phyloP scores from a whole-genome alignment of 2,888 invertebrate species.

The Parasteatoda lunata region DNA sequence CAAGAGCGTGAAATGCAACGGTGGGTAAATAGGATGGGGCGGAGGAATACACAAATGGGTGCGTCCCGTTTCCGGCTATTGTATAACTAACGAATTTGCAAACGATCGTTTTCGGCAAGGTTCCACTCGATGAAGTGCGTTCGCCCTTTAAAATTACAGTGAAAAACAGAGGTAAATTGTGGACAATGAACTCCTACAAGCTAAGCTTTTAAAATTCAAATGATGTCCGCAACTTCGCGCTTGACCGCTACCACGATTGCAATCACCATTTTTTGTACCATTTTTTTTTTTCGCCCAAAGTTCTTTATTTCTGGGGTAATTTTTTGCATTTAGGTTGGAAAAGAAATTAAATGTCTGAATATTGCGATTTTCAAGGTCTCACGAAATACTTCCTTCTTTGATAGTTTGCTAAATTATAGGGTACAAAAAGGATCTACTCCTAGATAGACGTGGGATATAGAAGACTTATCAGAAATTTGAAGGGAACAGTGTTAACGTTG shows the following conservation, averaged over 20 bases:
- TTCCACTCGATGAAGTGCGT: conserved; percentile 17
- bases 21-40: conserved; percentile 12
- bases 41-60: conserved; percentile 10
- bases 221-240: conserved; percentile 36
- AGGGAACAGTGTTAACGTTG: too few species aligned
- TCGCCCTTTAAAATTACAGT: conserved; percentile 3
- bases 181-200: conserved; percentile 38
- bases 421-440: too few species aligned
- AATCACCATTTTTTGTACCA: conserved; percentile 1
- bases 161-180: conserved; percentile 4
- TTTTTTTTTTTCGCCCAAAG: neutral
- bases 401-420: too few species aligned
- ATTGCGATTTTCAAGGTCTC: neutral
- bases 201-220: conserved; percentile 34
- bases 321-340: neutral
- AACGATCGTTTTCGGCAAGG: conserved; percentile 13
- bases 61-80: conserved; percentile 49
- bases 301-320: neutral
- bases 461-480: too few species aligned
- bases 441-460: too few species aligned
- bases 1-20: conserved; percentile 29
- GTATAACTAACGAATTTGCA: conserved; percentile 27
- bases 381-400: neutral
- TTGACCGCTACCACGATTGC: conserved; percentile 7
- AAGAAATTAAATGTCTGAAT: neutral